These are phyloP conservation scores for Onthophagus taurus DNA, from an alignment of 1,140 invertebrate genomes.

Conservation along the genomic window DNA sequence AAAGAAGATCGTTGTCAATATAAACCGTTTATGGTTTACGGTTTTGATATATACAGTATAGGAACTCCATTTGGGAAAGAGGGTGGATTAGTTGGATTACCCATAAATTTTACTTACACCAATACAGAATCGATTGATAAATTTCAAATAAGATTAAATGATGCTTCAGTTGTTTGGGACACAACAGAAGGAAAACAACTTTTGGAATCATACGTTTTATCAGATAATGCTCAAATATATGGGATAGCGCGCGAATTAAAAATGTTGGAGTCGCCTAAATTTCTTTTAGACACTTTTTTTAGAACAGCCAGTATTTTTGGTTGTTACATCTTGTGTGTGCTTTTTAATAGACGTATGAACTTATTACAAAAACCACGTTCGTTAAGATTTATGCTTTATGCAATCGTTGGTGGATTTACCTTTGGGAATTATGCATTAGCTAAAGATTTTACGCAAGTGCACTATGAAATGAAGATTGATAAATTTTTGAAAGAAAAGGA, in stretches of 20 bases:
- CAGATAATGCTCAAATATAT: slow-evolving; percentile 66
- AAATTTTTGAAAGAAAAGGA: slow-evolving; percentile 47
- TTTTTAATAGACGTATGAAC: slow-evolving; percentile 45
- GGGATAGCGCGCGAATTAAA: slow-evolving; percentile 64
- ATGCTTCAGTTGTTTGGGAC: slow-evolving; percentile 49
- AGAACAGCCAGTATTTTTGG: slow-evolving; percentile 39
- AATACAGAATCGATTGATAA: slow-evolving; percentile 39
- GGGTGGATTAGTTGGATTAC: slow-evolving; percentile 54
- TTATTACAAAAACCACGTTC: slow-evolving; percentile 43
- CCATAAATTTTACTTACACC: slow-evolving; percentile 49
- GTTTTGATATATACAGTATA: slow-evolving; percentile 51
- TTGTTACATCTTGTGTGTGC: slow-evolving; percentile 41
- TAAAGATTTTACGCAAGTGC: slow-evolving; percentile 51
- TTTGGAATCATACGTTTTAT: slow-evolving; percentile 53
- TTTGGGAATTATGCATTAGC: slow-evolving; percentile 50
- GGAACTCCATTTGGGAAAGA: slow-evolving; percentile 38
- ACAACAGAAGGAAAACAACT: slow-evolving; percentile 50
- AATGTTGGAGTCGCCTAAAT: slow-evolving; percentile 44
- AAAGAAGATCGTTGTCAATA: slow-evolving; percentile 33
- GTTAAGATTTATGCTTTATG: slow-evolving; percentile 46
- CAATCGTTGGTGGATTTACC: slow-evolving; percentile 46
- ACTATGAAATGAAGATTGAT: slow-evolving; percentile 53
- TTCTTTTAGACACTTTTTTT: slow-evolving; percentile 44
- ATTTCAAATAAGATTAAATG: slow-evolving; percentile 45
- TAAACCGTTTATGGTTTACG: slow-evolving; percentile 50